These are phyloP conservation scores for Camelus bactrianus DNA, from an alignment of 2,113 vertebrate genomes.

Conservation along the genomic window DNA sequence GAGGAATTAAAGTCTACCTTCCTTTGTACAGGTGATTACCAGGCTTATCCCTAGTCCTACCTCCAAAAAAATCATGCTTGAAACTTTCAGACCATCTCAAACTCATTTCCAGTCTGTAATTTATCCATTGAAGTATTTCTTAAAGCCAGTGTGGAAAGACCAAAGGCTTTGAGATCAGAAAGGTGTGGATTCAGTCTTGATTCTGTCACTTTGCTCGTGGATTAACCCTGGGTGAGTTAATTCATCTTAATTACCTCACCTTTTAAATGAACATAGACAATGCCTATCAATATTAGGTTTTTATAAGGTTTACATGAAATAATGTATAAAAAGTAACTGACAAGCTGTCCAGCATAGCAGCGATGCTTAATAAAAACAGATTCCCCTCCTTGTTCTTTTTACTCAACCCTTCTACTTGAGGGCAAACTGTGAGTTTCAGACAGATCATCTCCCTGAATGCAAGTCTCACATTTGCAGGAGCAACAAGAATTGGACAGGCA, in stretches of 20 bases:
- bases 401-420: neutral
- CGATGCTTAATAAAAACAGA: neutral
- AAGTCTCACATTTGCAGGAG: neutral
- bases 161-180: neutral
- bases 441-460: neutral
- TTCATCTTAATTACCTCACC: neutral
- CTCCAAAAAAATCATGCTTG: neutral
- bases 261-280: neutral
- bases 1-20: neutral
- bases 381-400: neutral
- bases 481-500: neutral
- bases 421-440: neutral
- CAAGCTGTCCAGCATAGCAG: neutral
- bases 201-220: neutral
- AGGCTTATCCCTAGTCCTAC: neutral
- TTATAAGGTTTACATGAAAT: constrained; percentile 18
- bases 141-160: neutral
- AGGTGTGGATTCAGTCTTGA: neutral
- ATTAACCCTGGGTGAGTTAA: neutral
- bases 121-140: neutral
- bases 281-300: neutral
- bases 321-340: neutral
- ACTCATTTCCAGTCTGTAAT: neutral
- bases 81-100: neutral
- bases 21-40: neutral